A percentile compares a stretch with the other conserved stretches of the same genome.
These are phyloP conservation scores for Drosophila algonquin DNA, from an alignment of 2,888 invertebrate genomes.

Conservation along the genomic window DNA sequence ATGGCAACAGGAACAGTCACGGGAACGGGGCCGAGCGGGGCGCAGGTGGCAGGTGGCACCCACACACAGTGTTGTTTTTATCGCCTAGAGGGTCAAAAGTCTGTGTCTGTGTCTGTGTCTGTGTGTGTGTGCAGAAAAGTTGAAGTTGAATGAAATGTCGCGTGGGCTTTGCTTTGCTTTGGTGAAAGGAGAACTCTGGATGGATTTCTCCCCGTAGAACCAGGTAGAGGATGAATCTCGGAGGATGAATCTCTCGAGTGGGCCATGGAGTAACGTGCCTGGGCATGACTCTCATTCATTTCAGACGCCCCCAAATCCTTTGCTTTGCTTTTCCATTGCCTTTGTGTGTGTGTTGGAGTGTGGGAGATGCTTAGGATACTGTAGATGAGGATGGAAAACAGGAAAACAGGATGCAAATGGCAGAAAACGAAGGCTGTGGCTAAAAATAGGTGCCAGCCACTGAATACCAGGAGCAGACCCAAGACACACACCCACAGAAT, in stretches of 20 bases:
- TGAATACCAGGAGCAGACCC: neutral
- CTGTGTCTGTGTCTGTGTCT: neutral
- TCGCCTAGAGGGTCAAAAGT: conserved; percentile 36
- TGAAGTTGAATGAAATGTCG: conserved; percentile 33
- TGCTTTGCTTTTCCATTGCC: neutral
- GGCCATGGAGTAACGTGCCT: conserved; percentile 39
- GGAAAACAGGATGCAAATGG: neutral
- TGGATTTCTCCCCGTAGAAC: conserved; percentile 8
- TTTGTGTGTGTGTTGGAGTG: neutral
- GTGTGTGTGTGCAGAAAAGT: neutral
- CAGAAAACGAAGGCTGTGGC: neutral
- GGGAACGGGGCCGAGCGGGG: neutral
- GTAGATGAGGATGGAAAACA: neutral
- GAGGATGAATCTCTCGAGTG: conserved; percentile 30
- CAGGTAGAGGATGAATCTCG: neutral
- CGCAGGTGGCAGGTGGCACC: conserved; percentile 14
- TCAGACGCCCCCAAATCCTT: neutral
- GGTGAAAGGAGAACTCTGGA: neutral
- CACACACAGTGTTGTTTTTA: neutral
- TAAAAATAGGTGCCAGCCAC: neutral
- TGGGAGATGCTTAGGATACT: neutral
- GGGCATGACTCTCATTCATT: conserved; percentile 31
- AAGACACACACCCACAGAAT: neutral
- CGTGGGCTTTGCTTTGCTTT: neutral
- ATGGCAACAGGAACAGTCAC: neutral